Base-by-base conservation (phyloP, 2,113 vertebrate genomes). In the Thunnus maccoyii region DNA sequence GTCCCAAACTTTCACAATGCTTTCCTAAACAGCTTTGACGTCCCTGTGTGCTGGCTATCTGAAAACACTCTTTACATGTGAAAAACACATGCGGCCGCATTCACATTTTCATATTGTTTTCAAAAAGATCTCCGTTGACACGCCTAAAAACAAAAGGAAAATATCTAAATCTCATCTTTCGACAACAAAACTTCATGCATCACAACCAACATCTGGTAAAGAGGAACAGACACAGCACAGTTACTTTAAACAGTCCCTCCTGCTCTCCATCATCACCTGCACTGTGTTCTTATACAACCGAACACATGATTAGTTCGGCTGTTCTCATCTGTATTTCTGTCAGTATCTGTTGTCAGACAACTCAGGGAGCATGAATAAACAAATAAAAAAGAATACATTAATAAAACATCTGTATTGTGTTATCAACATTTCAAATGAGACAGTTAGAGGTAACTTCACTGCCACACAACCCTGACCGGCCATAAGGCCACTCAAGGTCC, bases 21-120 rank as follows among this genome's bases (percentile, higher is more conserved):
- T 62, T 52, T 80, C 54, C 86, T 78, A 80, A 92, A 85, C 80
- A 61, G 56, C 56, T 74, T 79, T 55, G 62, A 15, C 18, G 22
- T 57, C 64, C 20, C 32, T 77, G 77, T 41, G 8, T 30, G 47
- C 63, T 63, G 75, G 11, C 17, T 22, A n/a, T 57, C 27, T 18
- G 9, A 65, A 52, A 66, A 64, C 18, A 2, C 47, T 69, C 47
- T 66, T 72, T 46, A 60, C 72, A 41, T 47, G 73, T 78, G 55
- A 82, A 57, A 66, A 56, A 55, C 36, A 44, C 64, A 54, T 51
- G 27, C 3, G 3, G 52, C 55, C 27, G 25, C 32, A 8, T 2
- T 36, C 36, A 32, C 36, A 4, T 72, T 58, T 51, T 10, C 14
- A 32, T 41, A 20, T 27, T 46, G 56, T n/a, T 64, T 44, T 30